Conservation (phyloP, 2,888 invertebrate genomes). For the Eupsilia transversa region DNA sequence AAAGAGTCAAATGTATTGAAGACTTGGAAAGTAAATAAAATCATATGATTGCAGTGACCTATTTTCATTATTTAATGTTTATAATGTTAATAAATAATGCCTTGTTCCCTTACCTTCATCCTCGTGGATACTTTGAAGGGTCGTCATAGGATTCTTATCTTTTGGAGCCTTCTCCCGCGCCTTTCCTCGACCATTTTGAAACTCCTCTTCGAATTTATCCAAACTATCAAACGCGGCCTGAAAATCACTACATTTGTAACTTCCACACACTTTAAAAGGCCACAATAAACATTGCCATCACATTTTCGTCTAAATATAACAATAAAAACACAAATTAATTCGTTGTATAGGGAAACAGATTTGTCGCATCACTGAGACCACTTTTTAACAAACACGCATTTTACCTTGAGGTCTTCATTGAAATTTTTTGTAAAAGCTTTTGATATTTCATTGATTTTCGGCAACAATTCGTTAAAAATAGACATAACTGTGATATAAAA, state of each 20-base stretch:
- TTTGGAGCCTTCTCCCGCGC: slow-evolving; percentile 78
- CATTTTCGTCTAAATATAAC: slow-evolving; percentile 10
- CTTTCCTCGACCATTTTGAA: slow-evolving; percentile 74
- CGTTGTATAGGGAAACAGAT: slow-evolving; percentile 26
- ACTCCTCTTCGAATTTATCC: slow-evolving; percentile 83
- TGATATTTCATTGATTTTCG: slow-evolving; percentile 82
- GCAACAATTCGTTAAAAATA: slow-evolving; percentile 83
- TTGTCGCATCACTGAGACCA: slow-evolving; percentile 41
- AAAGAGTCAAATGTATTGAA: neutral
- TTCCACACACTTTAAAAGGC: slow-evolving; percentile 39
- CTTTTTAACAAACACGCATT: slow-evolving; percentile 39
- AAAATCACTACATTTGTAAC: slow-evolving; percentile 68
- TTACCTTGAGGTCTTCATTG: slow-evolving; percentile 84
- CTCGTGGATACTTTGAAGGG: slow-evolving; percentile 85
- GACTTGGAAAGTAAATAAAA: neutral
- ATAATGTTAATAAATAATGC: slow-evolving; percentile 5
- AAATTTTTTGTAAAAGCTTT: slow-evolving; percentile 75
- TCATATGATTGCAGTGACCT: neutral
- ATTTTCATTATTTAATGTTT: neutral
- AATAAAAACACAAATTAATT: slow-evolving; percentile 40
- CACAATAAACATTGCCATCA: slow-evolving; percentile 12
- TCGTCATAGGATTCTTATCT: slow-evolving; percentile 77
- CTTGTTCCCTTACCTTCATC: slow-evolving; percentile 79
- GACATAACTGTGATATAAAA: slow-evolving; percentile 83
- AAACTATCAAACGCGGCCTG: slow-evolving; percentile 80